These are phyloP conservation scores for Cylindroiulus punctatus DNA, from an alignment of 2,888 invertebrate species.

Conservation along the genomic window DNA sequence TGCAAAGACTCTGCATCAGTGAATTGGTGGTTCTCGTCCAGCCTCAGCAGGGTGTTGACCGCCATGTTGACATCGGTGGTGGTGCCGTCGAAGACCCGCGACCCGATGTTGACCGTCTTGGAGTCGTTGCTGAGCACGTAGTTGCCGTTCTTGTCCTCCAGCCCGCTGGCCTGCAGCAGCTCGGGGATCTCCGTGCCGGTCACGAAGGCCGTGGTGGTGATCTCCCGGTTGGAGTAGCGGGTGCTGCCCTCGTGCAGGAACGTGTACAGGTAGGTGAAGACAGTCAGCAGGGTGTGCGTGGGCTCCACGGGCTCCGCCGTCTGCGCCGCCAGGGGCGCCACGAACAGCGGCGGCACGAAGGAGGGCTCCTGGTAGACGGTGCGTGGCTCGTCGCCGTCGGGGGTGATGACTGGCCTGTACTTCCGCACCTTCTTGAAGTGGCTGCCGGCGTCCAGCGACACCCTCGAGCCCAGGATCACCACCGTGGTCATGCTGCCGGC, in stretches of 20 bases:
- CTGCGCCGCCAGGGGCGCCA: neutral
- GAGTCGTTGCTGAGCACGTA: slow-evolving; percentile 60
- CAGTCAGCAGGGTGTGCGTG: slow-evolving; percentile 61
- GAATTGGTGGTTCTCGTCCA: slow-evolving; percentile 34
- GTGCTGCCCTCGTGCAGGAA: slow-evolving; percentile 59
- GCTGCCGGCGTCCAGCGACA: slow-evolving; percentile 57
- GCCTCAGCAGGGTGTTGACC: slow-evolving; percentile 58
- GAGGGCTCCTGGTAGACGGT: slow-evolving; percentile 45
- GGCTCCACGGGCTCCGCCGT: slow-evolving; percentile 49
- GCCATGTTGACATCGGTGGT: slow-evolving; percentile 61
- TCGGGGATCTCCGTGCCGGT: slow-evolving; percentile 60
- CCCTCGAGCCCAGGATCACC: slow-evolving; percentile 61
- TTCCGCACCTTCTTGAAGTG: neutral
- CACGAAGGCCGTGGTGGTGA: slow-evolving; percentile 61
- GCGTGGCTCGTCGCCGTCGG: slow-evolving; percentile 39
- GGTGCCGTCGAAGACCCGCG: slow-evolving; percentile 59
- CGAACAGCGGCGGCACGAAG: neutral
- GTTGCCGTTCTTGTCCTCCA: slow-evolving; percentile 58
- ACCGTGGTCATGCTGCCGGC: slow-evolving; percentile 60
- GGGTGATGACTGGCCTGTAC: slow-evolving; percentile 21
- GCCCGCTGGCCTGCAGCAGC: slow-evolving; percentile 57
- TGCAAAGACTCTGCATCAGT: neutral
- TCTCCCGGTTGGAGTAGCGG: slow-evolving; percentile 60
- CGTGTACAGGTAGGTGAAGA: slow-evolving; percentile 62
- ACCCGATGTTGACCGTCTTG: slow-evolving; percentile 60